These are phyloP conservation scores for Molossus molossus DNA, from an alignment of 2,797 vertebrate species.

Conservation along the genomic window DNA sequence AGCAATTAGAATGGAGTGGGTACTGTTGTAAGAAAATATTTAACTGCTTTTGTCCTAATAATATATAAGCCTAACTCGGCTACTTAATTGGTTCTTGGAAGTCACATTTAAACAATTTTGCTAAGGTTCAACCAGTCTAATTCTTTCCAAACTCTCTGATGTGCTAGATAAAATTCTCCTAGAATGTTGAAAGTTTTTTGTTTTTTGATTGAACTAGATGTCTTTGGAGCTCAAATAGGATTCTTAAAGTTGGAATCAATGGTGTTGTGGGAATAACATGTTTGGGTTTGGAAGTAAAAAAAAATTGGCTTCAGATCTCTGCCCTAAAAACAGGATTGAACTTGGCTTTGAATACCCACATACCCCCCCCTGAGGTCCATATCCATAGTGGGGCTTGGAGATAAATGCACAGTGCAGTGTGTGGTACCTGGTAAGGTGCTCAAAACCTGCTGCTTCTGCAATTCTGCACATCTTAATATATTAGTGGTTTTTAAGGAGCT, in stretches of 20 bases:
- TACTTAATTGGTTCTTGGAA: background rate
- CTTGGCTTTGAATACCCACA: background rate
- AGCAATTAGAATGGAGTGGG: background rate
- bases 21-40: background rate
- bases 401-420: background rate
- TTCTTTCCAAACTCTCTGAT: slow-evolving; percentile 13
- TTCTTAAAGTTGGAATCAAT: background rate
- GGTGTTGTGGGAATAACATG: background rate
- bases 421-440: background rate
- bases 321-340: slow-evolving; percentile 19
- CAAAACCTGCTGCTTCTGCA: background rate
- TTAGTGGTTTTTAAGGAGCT: background rate
- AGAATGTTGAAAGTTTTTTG: slow-evolving; percentile 27
- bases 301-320: slow-evolving; percentile 36
- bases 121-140: background rate
- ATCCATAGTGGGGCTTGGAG: background rate
- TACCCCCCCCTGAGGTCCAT: background rate
- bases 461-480: background rate
- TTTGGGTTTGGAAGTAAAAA: background rate
- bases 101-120: background rate
- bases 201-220: background rate
- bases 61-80: background rate
- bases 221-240: slow-evolving; percentile 3
- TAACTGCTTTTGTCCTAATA: slow-evolving; percentile 48
- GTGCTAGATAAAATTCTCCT: background rate